Percentiles rank a stretch among this genome's conserved stretches.
Conservation (phyloP, 2,888 invertebrate species). For the Erebia epiphron region DNA sequence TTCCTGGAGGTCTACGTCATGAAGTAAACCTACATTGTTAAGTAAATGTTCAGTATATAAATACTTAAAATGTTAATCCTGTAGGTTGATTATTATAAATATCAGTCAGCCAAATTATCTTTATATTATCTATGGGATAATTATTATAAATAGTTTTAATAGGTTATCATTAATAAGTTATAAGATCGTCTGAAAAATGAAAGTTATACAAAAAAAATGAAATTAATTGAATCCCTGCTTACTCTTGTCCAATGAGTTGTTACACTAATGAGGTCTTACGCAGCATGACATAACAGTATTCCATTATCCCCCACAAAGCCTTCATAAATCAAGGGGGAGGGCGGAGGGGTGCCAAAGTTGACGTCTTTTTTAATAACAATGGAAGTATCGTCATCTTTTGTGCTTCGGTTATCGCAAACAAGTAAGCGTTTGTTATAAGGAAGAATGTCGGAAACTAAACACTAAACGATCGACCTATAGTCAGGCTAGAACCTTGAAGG, state of each 20-base stretch:
- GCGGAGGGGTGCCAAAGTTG: constrained; percentile 55
- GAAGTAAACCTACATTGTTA: no score
- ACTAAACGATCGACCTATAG: not conserved
- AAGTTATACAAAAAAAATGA: not conserved
- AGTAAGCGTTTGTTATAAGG: constrained; percentile 33
- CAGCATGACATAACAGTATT: constrained; percentile 62
- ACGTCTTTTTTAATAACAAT: constrained; percentile 74
- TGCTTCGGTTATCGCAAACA: constrained; percentile 48
- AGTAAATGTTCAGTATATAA: no score
- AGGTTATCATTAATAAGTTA: no score
- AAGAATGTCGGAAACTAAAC: constrained; percentile 3
- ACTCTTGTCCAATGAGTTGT: constrained; percentile 33
- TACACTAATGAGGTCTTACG: constrained; percentile 59
- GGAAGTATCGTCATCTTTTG: constrained; percentile 52
- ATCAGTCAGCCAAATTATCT: no score
- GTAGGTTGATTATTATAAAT: no score
- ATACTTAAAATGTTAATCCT: no score
- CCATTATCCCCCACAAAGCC: constrained; percentile 62
- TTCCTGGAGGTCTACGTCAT: no score
- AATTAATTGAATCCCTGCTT: constrained; percentile 1
- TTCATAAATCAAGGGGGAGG: constrained; percentile 62
- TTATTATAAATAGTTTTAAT: no score
- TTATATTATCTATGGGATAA: no score
- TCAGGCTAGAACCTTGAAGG: no score
- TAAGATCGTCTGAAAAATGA: not conserved